Conservation (phyloP, 2,888 invertebrate genomes). For the Andrena flavipes region DNA sequence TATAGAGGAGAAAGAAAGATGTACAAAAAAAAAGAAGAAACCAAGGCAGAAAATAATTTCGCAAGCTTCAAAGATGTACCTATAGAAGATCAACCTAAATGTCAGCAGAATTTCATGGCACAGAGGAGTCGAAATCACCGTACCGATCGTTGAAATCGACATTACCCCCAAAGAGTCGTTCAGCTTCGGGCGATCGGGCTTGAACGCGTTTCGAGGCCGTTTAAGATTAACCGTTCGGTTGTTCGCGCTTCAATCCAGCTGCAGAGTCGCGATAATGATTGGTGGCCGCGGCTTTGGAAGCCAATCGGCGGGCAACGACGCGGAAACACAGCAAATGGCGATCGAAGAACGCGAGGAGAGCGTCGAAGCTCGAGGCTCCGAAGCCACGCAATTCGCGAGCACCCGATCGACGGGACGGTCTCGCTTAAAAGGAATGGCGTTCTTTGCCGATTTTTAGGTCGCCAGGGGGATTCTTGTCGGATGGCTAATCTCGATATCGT, state of each 20-base stretch:
- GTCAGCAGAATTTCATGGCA: neutral
- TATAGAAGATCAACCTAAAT: neutral
- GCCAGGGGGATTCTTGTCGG: constrained; percentile 12
- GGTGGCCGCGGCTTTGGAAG: constrained; percentile 16
- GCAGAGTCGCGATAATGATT: constrained; percentile 33
- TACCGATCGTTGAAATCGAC: neutral
- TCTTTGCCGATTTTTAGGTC: constrained; percentile 13
- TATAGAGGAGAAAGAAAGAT: neutral
- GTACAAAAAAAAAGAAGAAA: neutral
- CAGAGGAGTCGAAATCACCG: neutral
- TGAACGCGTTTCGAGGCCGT: constrained; percentile 1
- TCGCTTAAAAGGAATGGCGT: neutral
- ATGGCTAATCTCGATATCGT: constrained; percentile 58
- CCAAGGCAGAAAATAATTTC: neutral
- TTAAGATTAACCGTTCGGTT: constrained; percentile 11
- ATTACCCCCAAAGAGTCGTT: neutral
- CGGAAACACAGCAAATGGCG: constrained; percentile 27
- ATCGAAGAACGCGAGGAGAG: constrained; percentile 1
- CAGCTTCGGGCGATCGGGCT: neutral
- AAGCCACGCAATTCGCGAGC: neutral
- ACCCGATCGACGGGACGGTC: neutral
- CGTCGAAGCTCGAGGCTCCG: neutral
- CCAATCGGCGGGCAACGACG: constrained; percentile 36
- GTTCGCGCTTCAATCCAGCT: constrained; percentile 19
- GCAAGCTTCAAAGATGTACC: neutral